phyloP scores from a whole-genome alignment of 2,797 vertebrate genomes.

The Loris lydekkerianus region DNA sequence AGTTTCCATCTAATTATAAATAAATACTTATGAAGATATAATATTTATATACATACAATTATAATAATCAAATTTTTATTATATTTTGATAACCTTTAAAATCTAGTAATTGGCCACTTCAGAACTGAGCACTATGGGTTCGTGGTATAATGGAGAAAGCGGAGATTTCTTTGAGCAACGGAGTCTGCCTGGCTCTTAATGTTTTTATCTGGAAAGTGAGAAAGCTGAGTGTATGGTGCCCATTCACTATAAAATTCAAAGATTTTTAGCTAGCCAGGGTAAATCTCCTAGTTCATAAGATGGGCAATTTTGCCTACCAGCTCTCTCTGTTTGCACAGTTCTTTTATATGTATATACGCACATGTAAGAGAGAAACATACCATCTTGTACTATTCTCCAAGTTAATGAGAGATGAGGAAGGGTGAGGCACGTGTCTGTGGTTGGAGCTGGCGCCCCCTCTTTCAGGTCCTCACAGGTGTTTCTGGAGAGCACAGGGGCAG shows the following conservation, averaged over 20 bases:
- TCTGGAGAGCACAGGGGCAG: too few relatives aligned
- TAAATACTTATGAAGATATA: background rate
- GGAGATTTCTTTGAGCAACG: background rate
- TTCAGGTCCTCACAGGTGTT: background rate
- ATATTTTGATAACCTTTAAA: conserved; percentile 38
- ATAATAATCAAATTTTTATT: background rate
- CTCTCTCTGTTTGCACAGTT: background rate
- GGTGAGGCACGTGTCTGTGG: background rate
- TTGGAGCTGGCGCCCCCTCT: accelerated
- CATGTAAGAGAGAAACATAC: background rate
- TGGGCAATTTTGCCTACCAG: background rate
- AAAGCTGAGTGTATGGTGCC: background rate
- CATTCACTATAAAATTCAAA: background rate
- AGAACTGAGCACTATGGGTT: background rate
- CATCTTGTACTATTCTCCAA: background rate
- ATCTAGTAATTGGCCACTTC: conserved; percentile 1
- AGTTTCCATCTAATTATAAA: conserved; percentile 29
- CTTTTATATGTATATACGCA: background rate
- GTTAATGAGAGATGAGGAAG: background rate
- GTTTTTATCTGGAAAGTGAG: conserved; percentile 27
- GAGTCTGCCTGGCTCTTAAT: background rate
- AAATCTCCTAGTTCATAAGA: background rate
- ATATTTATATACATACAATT: background rate
- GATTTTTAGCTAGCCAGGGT: background rate
- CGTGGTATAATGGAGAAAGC: background rate